These are phyloP conservation scores for Temnothorax longispinosus DNA, from an alignment of 1,140 invertebrate genomes.

Conservation along the genomic window DNA sequence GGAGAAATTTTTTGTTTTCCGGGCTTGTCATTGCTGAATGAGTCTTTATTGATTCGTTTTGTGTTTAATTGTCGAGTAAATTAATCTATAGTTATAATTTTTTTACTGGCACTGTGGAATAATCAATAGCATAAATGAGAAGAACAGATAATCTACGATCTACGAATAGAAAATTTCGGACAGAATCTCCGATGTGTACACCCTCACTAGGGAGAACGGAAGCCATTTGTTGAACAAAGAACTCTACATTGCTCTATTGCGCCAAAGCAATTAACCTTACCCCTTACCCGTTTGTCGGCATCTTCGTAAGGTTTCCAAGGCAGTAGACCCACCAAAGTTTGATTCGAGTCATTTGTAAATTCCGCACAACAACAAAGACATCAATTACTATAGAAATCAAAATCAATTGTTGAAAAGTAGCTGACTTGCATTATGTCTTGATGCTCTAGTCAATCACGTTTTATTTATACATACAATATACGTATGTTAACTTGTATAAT, in stretches of 20 bases:
- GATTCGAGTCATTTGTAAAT: slow-evolving; percentile 30
- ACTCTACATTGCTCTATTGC: slow-evolving; percentile 72
- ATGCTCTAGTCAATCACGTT: neutral
- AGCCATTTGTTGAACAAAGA: slow-evolving; percentile 76
- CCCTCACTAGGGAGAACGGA: slow-evolving; percentile 65
- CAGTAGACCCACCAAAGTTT: slow-evolving; percentile 1
- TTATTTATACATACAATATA: neutral
- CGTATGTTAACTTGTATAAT: neutral
- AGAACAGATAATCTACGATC: neutral
- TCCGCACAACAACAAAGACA: slow-evolving; percentile 18
- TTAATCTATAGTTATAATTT: neutral
- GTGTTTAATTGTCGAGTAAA: neutral
- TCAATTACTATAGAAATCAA: slow-evolving; percentile 6
- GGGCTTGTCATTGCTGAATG: neutral
- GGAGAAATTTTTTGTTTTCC: neutral
- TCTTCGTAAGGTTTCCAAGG: slow-evolving; percentile 75
- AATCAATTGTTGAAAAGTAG: neutral
- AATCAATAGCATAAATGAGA: neutral
- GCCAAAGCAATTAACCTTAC: slow-evolving; percentile 77
- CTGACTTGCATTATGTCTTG: neutral
- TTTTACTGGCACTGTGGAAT: neutral
- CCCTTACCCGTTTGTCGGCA: slow-evolving; percentile 71
- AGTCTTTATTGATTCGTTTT: neutral
- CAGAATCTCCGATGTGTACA: neutral
- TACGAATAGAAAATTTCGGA: neutral